These are phyloP conservation scores for Fopius arisanus DNA, from an alignment of 1,140 invertebrate species.

Conservation along the genomic window DNA sequence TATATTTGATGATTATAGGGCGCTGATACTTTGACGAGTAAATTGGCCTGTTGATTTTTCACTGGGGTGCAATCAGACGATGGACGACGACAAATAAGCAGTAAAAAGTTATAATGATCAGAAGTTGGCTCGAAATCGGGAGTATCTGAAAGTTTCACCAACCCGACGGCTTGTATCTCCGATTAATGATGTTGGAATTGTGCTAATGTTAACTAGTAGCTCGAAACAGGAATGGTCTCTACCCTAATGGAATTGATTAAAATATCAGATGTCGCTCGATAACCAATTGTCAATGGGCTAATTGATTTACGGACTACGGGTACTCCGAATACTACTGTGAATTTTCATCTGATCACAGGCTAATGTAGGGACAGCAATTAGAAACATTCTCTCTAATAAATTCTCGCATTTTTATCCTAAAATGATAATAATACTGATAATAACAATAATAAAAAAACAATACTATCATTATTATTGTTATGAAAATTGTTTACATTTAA, in stretches of 20 bases:
- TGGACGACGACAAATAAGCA: neutral
- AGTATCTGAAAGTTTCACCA: neutral
- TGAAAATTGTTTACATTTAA: too few relatives aligned
- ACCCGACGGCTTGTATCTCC: neutral
- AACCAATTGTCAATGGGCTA: neutral
- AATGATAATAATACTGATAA: too few relatives aligned
- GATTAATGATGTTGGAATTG: neutral
- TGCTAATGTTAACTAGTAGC: neutral
- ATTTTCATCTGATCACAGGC: neutral
- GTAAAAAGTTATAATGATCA: neutral
- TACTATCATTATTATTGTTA: too few relatives aligned
- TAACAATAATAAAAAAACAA: too few relatives aligned
- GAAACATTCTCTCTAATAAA: too few relatives aligned
- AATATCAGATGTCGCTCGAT: neutral
- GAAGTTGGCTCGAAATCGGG: neutral
- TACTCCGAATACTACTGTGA: neutral
- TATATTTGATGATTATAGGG: neutral
- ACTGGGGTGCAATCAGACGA: neutral
- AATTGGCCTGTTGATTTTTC: conserved; percentile 7
- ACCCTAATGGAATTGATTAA: neutral
- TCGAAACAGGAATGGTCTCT: neutral
- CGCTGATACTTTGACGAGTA: neutral
- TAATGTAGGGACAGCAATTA: too few relatives aligned
- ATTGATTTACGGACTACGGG: neutral
- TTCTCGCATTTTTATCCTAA: too few relatives aligned